Evolutionary conservation across 2,888 invertebrate genomes (phyloP), one percentile per base, ranked within the genome.

Genomic region (Pseudococcus longispinus): DNA sequence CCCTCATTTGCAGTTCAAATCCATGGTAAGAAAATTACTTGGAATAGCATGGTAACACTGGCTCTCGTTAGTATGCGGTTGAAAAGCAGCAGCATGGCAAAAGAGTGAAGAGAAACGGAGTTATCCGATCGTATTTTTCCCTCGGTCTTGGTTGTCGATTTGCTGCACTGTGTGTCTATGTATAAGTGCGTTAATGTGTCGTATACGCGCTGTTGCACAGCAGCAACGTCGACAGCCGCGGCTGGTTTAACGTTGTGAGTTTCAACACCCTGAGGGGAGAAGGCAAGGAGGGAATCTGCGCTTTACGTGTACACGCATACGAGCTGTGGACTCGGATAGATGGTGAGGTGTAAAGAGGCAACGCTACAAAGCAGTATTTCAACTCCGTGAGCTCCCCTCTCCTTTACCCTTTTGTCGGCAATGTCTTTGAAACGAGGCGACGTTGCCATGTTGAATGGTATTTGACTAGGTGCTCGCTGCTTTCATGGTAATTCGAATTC

Each of bases 231-330:
- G 42, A 83, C 20, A 20, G 80, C 23, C 37, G 82, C 60, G 77
- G 86, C 60, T 74, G 44, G 83, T 70, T 60, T 51, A 83, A 88
- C 84, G 46, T 26, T 84, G 46, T 20, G 60, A 84, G 84, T 51
- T 60, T 60, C 26, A 29, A 32, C 37, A 65, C 65, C 9, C 32
- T 29, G 46, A 20, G 29, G 32, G 51, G 18, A 29, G 32, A 5
- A 29, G 84, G 29, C 15, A 29, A 13, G 37, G 26, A 42, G 42
- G 20, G 15, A 44, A 23, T 42, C 82, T 82, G 70, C 70, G 70
- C 70, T 18, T 0, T 20, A 70, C 18, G 26, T 32, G 29, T 18
- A 15, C 11, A 15, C 70, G 70, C 70, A 70, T 32, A 29, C 11
- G 26, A 70, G 15, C 60, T 23, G 60, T 60, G 60, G n/a, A 9